phyloP scores from a whole-genome alignment of 2,113 vertebrate species.

The Gnathonemus echidnorhynchus region DNA sequence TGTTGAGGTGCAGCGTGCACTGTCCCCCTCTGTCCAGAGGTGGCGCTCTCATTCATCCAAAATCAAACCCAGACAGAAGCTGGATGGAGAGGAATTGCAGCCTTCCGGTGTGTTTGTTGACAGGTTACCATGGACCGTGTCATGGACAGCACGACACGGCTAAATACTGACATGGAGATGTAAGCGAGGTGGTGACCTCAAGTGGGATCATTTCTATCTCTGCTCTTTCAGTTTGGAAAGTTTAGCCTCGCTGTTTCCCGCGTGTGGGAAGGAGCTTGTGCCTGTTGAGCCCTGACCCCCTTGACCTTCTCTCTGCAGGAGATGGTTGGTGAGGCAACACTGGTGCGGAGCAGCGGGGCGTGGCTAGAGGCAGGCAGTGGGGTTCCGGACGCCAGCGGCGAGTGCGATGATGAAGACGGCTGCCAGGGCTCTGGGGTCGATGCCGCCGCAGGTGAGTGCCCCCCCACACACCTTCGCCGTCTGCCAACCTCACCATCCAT shows the following conservation, averaged over 20 bases:
- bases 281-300: not conserved
- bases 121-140: not conserved
- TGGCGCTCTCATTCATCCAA: not conserved
- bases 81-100: not conserved
- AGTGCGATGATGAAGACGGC: slow-evolving; percentile 82
- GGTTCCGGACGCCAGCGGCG: slow-evolving; percentile 58
- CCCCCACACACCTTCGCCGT: not conserved
- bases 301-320: slow-evolving; percentile 45
- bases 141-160: not conserved
- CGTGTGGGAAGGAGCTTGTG: not conserved
- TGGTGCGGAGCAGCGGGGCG: slow-evolving; percentile 52
- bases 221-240: not conserved
- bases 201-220: not conserved
- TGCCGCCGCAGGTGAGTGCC: slow-evolving; percentile 42
- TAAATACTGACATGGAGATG: not conserved
- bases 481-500: not conserved
- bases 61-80: not conserved
- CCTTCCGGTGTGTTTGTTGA: not conserved
- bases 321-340: slow-evolving; percentile 51
- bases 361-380: slow-evolving; percentile 52
- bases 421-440: slow-evolving; percentile 72
- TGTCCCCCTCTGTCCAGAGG: not conserved
- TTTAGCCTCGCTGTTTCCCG: not conserved
- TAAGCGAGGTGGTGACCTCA: not conserved
- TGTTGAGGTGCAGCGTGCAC: not conserved